phyloP scores from a whole-genome alignment of 2,113 vertebrate genomes.

The Trichechus manatus region DNA sequence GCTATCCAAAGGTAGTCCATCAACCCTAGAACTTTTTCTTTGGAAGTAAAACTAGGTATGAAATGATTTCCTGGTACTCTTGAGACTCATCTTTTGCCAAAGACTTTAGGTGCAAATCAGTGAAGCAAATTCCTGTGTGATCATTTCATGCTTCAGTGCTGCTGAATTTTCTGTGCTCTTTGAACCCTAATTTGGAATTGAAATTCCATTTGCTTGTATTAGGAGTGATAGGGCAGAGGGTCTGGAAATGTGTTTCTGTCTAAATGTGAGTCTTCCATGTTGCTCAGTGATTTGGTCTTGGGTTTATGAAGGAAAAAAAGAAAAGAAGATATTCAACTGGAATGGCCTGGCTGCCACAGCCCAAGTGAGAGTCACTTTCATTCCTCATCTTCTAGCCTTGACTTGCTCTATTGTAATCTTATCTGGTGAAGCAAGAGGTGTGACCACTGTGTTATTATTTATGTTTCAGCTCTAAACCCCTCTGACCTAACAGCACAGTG shows the following conservation, averaged over 20 bases:
- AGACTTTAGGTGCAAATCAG: constrained; percentile 63
- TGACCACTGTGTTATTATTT: constrained; percentile 52
- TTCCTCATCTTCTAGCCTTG: constrained; percentile 66
- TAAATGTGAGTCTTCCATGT: constrained; percentile 61
- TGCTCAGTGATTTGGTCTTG: constrained; percentile 74
- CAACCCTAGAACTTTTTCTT: constrained; percentile 59
- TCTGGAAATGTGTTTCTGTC: constrained; percentile 75
- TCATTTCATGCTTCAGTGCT: constrained; percentile 83
- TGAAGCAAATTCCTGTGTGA: constrained; percentile 69
- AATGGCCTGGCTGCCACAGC: constrained; percentile 60
- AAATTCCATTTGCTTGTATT: constrained; percentile 84
- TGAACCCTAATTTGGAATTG: constrained; percentile 83
- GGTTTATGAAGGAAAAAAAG: constrained; percentile 73
- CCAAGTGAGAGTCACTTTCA: constrained; percentile 64
- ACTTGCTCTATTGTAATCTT: constrained; percentile 74
- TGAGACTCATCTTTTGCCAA: constrained; percentile 58
- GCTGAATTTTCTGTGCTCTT: constrained; percentile 84
- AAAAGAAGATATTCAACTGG: constrained; percentile 66
- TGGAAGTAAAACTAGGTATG: constrained; percentile 71
- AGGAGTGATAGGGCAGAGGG: not conserved
- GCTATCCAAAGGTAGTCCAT: constrained; percentile 45
- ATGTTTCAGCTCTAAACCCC: constrained; percentile 64
- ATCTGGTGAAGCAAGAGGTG: constrained; percentile 64
- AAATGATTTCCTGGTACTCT: constrained; percentile 72
- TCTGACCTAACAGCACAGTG: not conserved